A percentile compares a stretch with the other conserved stretches of the same genome.
These are phyloP conservation scores for Drosophila jambulina DNA, from an alignment of 1,140 invertebrate genomes.

Conservation along the genomic window DNA sequence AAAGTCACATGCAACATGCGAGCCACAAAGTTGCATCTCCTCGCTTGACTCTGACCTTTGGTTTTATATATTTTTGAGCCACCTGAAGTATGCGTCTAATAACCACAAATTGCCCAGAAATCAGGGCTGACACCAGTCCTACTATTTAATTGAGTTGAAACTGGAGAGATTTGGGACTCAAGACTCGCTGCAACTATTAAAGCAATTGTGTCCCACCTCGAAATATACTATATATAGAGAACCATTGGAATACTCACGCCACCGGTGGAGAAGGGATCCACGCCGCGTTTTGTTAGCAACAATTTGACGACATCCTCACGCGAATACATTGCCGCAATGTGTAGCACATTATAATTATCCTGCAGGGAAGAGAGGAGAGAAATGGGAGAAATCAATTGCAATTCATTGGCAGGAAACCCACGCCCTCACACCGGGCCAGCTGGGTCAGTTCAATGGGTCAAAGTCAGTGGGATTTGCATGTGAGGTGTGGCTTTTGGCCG, in stretches of 20 bases:
- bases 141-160: conserved; percentile 18
- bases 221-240: not conserved
- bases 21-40: conserved; percentile 54
- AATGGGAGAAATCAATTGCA: conserved; percentile 68
- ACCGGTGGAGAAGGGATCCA: conserved; percentile 95
- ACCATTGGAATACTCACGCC: conserved; percentile 90
- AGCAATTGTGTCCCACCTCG: conserved; percentile 3
- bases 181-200: conserved; percentile 17
- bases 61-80: conserved; percentile 3
- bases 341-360: conserved; percentile 97
- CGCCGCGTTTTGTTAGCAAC: conserved; percentile 93
- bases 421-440: conserved; percentile 26
- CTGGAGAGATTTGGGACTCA: conserved; percentile 1
- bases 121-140: conserved; percentile 7
- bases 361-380: conserved; percentile 84
- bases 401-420: conserved; percentile 60
- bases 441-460: conserved; percentile 71
- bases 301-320: conserved; percentile 97
- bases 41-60: conserved; percentile 62
- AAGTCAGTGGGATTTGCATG: conserved; percentile 75
- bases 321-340: conserved; percentile 96
- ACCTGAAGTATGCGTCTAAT: conserved; percentile 54
- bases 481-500: conserved; percentile 17
- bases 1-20: conserved; percentile 67
- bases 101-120: conserved; percentile 34